Conservation (phyloP, 1,140 invertebrate species). For the Rhyacophila brunnea region DNA sequence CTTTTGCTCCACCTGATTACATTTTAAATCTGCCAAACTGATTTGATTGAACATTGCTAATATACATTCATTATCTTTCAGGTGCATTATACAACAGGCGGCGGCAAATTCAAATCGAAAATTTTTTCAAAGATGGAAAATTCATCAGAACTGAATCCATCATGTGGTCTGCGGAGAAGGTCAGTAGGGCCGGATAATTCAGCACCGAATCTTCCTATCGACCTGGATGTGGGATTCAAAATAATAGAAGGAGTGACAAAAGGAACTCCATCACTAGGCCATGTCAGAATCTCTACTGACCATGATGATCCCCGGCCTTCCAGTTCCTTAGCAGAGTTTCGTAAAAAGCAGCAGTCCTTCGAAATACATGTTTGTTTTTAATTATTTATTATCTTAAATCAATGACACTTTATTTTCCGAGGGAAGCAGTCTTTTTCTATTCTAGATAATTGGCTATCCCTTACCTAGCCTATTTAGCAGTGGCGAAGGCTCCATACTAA, state of each 20-base stretch:
- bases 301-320: constrained; percentile 29
- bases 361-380: constrained; percentile 45
- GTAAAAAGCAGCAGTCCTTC: constrained; percentile 53
- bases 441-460: too few species aligned
- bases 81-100: too few species aligned
- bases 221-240: constrained; percentile 45
- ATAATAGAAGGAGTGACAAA: constrained; percentile 43
- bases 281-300: constrained; percentile 33
- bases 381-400: background rate
- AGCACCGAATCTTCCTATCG: constrained; percentile 42
- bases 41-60: too few species aligned
- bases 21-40: too few species aligned
- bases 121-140: constrained; percentile 28
- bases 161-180: constrained; percentile 37
- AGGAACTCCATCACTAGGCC: constrained; percentile 43
- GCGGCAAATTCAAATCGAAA: background rate
- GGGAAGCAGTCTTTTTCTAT: too few species aligned
- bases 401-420: too few species aligned
- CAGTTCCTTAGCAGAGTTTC: constrained; percentile 44
- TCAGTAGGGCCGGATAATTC: constrained; percentile 34
- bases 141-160: constrained; percentile 4
- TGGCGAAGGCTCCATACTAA: too few species aligned
- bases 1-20: too few species aligned
- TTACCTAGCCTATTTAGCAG: too few species aligned
- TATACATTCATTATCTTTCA: too few species aligned